phyloP scores from a whole-genome alignment of 1,140 invertebrate species.

The Ephestia elutella region DNA sequence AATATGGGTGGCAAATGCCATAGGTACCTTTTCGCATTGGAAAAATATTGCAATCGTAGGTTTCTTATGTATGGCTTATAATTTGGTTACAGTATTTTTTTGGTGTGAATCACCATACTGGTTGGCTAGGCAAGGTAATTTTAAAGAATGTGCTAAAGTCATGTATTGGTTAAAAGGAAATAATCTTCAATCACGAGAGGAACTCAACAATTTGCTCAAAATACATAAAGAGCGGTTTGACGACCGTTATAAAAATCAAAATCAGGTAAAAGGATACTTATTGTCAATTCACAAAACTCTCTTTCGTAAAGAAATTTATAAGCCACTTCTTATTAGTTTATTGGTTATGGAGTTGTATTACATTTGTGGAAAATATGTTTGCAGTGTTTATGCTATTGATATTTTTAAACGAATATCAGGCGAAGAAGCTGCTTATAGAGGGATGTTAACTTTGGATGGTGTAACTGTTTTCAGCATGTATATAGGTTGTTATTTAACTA shows the following conservation, averaged over 20 bases:
- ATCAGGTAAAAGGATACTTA: neutral
- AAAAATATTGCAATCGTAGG: conserved; percentile 11
- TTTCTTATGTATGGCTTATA: conserved; percentile 7
- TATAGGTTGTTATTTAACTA: conserved; percentile 17
- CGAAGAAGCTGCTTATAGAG: conserved; percentile 13
- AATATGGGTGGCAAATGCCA: conserved; percentile 19
- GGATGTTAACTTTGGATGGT: conserved; percentile 17
- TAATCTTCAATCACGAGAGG: conserved; percentile 21
- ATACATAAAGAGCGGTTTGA: neutral
- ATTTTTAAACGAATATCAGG: conserved; percentile 12
- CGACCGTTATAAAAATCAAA: neutral
- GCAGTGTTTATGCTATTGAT: conserved; percentile 19
- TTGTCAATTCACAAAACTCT: neutral
- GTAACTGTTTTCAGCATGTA: conserved; percentile 15
- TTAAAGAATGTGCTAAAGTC: conserved; percentile 21
- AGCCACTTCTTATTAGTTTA: neutral
- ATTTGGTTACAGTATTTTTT: neutral
- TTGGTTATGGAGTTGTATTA: neutral
- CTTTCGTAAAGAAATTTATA: neutral
- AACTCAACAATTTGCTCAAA: conserved; percentile 19
- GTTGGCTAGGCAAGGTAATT: conserved; percentile 26
- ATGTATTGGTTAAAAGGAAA: conserved; percentile 30
- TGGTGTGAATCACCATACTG: conserved; percentile 31
- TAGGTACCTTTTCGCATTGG: conserved; percentile 20
- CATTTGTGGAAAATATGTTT: conserved; percentile 15